Conservation (phyloP, 2,113 vertebrate genomes). For the Ailurus styani region DNA sequence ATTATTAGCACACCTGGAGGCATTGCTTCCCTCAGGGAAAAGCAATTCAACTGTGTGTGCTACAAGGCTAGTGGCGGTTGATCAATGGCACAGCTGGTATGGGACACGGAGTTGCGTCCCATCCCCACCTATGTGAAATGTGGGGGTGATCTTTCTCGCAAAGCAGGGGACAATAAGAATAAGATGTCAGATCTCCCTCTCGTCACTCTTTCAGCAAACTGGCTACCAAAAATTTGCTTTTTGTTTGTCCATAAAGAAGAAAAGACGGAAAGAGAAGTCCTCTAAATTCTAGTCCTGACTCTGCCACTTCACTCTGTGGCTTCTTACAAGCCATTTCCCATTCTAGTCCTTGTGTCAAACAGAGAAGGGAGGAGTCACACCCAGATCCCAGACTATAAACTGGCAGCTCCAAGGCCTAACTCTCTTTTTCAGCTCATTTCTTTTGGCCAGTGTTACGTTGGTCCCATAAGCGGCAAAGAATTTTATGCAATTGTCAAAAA, state of each 20-base stretch:
- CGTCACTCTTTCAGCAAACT: not conserved
- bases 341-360: not conserved
- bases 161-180: not conserved
- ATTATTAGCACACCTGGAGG: constrained; percentile 90
- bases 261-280: not conserved
- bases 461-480: not conserved
- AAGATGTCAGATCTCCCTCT: not conserved
- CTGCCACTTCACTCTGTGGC: not conserved
- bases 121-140: constrained; percentile 40
- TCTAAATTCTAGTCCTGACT: not conserved
- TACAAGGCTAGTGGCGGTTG: constrained; percentile 77
- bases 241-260: not conserved
- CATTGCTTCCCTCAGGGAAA: constrained; percentile 83
- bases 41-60: constrained; percentile 85
- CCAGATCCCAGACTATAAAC: too few species aligned
- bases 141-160: not conserved
- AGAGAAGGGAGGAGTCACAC: not conserved
- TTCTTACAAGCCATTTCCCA: not conserved
- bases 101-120: constrained; percentile 17
- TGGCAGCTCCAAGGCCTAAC: not conserved
- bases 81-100: constrained; percentile 81
- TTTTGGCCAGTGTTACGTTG: rapidly evolving
- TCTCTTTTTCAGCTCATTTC: not conserved
- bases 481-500: not conserved
- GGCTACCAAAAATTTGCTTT: not conserved